A percentile compares a stretch with the other conserved stretches of the same genome.
Evolutionary conservation across 1,140 invertebrate species (phyloP).

Genomic region (Philopotamus ludificatus): DNA sequence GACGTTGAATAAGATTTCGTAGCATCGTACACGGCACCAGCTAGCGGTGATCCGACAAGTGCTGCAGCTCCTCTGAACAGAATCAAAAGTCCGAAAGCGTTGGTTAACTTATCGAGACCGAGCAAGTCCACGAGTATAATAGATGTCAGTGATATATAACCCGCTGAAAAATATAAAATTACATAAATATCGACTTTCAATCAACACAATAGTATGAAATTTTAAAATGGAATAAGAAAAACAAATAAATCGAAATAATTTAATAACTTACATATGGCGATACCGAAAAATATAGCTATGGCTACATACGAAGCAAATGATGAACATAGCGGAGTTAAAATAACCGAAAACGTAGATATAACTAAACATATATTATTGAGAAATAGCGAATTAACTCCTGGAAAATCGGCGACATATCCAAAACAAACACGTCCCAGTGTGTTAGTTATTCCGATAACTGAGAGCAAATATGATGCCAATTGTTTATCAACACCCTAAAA

Average conservation of each 20-base stretch:
- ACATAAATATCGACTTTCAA: neutral
- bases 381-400: constrained; percentile 84
- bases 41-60: constrained; percentile 78
- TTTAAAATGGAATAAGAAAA: neutral
- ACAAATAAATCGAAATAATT: neutral
- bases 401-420: constrained; percentile 83
- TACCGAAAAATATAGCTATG: constrained; percentile 89
- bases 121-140: constrained; percentile 96
- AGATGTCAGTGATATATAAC: constrained; percentile 96
- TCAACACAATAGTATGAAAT: no score
- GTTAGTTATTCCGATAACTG: constrained; percentile 95
- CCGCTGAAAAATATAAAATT: constrained; percentile 62
- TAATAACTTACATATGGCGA: constrained; percentile 94
- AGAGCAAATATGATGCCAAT: constrained; percentile 83
- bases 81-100: constrained; percentile 93
- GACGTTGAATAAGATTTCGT: constrained; percentile 83
- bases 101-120: constrained; percentile 93
- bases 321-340: constrained; percentile 79
- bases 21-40: constrained; percentile 84
- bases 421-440: constrained; percentile 85
- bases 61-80: constrained; percentile 91
- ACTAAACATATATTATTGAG: constrained; percentile 94
- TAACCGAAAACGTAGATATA: constrained; percentile 83
- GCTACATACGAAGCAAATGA: constrained; percentile 75
- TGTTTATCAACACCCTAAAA: constrained; percentile 72